Base-by-base conservation (phyloP, 1,140 invertebrate species). In the Papilio polyxenes region DNA sequence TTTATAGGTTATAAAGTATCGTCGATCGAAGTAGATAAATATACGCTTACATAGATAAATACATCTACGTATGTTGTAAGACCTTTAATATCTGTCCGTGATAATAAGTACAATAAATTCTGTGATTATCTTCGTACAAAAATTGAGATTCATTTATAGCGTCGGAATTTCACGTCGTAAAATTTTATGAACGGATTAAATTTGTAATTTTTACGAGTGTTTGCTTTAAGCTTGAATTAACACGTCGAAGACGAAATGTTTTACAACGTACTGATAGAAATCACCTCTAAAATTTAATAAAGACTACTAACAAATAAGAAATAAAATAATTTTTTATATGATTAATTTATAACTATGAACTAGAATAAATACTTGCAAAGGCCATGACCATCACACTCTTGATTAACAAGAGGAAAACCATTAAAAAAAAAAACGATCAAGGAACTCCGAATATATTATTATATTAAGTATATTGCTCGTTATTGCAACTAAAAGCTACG, bases 131-230 rank as follows among this genome's bases (percentile, higher is more conserved):
- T 80, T 69, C 40, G 10, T 80, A 80, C 40, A 65, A 80, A 79
- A 80, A 80, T 80, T 69, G 59, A 51, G 20, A 69, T 69, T 48
- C 78, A 48, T 80, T 80, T 80, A 80, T 80, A 40, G 6, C 44
- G 15, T 48, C 9, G 40, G 78, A 69, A 69, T 65, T 80, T 80
- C 11, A 80, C 59, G 59, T 80, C 78, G 62, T 80, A 80, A 80
- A 80, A 80, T 80, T 80, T 80, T 80, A 80, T 69, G 59, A 65
- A 65, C 78, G 78, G 78, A 80, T 80, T 80, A 80, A 51, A 65
- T 65, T 59, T 65, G 78, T 80, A 80, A 80, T 80, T 80, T 80
- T 80, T 80, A 80, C 78, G 59, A 80, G 56, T 80, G 78, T 80
- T 80, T 80, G 78, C 78, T 80, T 80, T 80, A 65, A 80, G 59